phyloP scores from a whole-genome alignment of 2,113 vertebrate genomes.

The Xenopus laevis region DNA sequence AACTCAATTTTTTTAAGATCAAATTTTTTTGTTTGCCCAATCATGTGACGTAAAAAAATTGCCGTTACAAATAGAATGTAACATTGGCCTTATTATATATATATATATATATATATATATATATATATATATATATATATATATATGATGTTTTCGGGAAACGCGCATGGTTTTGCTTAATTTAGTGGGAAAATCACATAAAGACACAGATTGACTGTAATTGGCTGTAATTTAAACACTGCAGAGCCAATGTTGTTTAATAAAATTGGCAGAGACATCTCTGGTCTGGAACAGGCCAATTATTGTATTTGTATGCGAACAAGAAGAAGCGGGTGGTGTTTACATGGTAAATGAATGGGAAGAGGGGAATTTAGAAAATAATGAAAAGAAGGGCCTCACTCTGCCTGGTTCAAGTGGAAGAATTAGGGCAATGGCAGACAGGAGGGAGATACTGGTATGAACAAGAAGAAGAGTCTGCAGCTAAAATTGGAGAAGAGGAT shows the following conservation, averaged over 20 bases:
- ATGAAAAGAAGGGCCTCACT: constrained; percentile 11
- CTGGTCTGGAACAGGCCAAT: neutral
- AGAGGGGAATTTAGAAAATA: neutral
- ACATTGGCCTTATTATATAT: too few relatives aligned
- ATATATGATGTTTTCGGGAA: too few relatives aligned
- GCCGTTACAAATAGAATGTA: too few relatives aligned
- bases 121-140: too few relatives aligned
- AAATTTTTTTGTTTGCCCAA: too few relatives aligned
- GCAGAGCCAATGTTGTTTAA: neutral
- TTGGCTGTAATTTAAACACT: neutral
- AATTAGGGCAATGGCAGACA: constrained; percentile 27
- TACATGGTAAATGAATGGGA: neutral
- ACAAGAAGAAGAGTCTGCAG: neutral
- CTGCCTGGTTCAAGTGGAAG: constrained; percentile 9
- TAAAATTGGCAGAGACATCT: neutral
- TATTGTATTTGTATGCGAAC: neutral
- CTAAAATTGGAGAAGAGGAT: constrained; percentile 10
- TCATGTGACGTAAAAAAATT: too few relatives aligned
- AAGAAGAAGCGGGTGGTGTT: neutral
- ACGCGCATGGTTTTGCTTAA: too few relatives aligned
- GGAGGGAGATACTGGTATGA: constrained; percentile 19
- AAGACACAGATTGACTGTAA: neutral
- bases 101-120: too few relatives aligned
- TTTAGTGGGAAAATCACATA: too few relatives aligned
- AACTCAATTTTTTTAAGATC: too few relatives aligned